Evolutionary conservation across 1,140 invertebrate species (phyloP).

Genomic region (Neotoxoptera formosana): DNA sequence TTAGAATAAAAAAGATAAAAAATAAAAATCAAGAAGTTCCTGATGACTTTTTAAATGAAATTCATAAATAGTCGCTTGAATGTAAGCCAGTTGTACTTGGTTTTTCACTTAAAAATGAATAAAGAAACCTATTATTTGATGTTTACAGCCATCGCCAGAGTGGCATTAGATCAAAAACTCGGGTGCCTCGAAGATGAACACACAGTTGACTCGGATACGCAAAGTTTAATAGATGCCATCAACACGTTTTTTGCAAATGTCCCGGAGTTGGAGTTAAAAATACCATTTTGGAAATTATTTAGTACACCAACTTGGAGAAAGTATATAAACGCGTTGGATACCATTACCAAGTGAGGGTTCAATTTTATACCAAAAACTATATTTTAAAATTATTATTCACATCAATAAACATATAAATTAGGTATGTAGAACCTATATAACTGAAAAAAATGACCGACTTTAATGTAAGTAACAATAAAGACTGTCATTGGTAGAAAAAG

Average conservation of each 20-base stretch:
- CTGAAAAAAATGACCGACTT: too few relatives aligned
- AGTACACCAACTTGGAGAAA: constrained; percentile 77
- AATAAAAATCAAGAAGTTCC: constrained; percentile 75
- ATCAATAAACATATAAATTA: too few relatives aligned
- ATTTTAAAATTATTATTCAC: too few relatives aligned
- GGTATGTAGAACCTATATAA: too few relatives aligned
- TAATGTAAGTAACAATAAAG: too few relatives aligned
- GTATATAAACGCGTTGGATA: constrained; percentile 77
- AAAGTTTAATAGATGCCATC: constrained; percentile 78
- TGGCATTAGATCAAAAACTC: constrained; percentile 80
- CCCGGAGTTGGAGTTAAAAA: constrained; percentile 77
- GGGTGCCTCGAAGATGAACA: constrained; percentile 74
- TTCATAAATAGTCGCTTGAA: constrained; percentile 89
- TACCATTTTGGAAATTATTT: constrained; percentile 82
- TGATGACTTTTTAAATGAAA: constrained; percentile 78
- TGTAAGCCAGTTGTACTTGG: constrained; percentile 70
- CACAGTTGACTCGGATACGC: constrained; percentile 70
- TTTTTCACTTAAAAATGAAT: too few relatives aligned
- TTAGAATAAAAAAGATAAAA: constrained; percentile 74
- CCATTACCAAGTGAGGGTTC: constrained; percentile 69
- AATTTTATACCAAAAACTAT: background rate
- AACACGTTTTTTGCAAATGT: constrained; percentile 83
- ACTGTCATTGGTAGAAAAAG: too few relatives aligned
- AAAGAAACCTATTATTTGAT: background rate
- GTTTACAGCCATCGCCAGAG: constrained; percentile 76